phyloP scores from a whole-genome alignment of 2,888 invertebrate species.

The Mimachlamys varia region DNA sequence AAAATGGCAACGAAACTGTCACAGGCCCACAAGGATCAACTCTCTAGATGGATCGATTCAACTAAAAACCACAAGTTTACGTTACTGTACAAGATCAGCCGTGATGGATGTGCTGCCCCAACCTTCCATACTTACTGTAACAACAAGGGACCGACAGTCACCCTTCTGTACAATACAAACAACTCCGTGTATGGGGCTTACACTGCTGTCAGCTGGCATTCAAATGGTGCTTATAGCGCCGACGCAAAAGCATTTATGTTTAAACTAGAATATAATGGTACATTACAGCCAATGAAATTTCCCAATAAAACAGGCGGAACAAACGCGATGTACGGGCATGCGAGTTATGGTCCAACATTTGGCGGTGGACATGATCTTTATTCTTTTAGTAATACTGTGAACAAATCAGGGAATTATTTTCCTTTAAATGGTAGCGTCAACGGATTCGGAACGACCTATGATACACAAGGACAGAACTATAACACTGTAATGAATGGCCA shows the following conservation, averaged over 20 bases:
- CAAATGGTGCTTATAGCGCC: slow-evolving; percentile 40
- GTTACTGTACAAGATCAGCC: slow-evolving; percentile 57
- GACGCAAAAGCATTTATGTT: slow-evolving; percentile 61
- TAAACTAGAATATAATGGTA: slow-evolving; percentile 50
- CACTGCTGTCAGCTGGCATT: slow-evolving; percentile 55
- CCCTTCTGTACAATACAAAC: slow-evolving; percentile 58
- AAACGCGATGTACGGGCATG: slow-evolving; percentile 39
- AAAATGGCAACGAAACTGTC: not conserved
- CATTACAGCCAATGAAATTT: slow-evolving; percentile 47
- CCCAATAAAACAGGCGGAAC: slow-evolving; percentile 43
- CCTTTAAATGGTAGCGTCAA: slow-evolving; percentile 38
- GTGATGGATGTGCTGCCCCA: slow-evolving; percentile 56
- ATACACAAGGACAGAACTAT: slow-evolving; percentile 39
- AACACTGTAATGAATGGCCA: slow-evolving; percentile 50
- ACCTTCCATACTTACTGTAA: slow-evolving; percentile 63
- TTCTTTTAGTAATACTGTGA: not conserved
- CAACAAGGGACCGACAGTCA: slow-evolving; percentile 62
- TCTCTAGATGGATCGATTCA: slow-evolving; percentile 58
- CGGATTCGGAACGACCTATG: slow-evolving; percentile 14
- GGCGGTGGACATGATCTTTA: slow-evolving; percentile 36
- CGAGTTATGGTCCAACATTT: slow-evolving; percentile 43
- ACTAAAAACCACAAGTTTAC: slow-evolving; percentile 47
- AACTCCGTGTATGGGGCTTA: slow-evolving; percentile 62
- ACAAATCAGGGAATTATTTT: slow-evolving; percentile 32
- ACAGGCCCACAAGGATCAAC: slow-evolving; percentile 50